Percentiles rank a stretch among this genome's conserved stretches.
These are phyloP conservation scores for Melipona bicolor DNA, from an alignment of 2,888 invertebrate genomes.

Conservation along the genomic window DNA sequence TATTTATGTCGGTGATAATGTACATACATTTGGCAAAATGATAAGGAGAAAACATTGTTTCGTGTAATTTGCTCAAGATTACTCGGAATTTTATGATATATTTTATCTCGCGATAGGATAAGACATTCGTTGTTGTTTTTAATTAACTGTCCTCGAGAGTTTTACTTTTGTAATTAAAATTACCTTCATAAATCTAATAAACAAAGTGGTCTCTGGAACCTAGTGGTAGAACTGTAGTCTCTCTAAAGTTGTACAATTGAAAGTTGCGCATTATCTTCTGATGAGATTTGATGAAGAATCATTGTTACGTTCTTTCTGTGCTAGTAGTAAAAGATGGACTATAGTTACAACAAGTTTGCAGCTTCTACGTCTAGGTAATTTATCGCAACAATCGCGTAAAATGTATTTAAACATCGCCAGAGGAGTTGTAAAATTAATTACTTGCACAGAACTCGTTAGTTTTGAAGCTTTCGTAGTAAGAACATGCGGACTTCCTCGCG, in stretches of 20 bases:
- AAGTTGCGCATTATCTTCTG: too few species aligned
- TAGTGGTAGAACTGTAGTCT: background rate
- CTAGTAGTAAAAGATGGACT: background rate
- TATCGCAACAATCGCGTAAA: background rate
- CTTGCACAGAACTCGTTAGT: background rate
- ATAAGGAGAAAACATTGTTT: background rate
- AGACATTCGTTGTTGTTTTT: background rate
- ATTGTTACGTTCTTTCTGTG: background rate
- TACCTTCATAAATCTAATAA: background rate
- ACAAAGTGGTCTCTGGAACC: background rate
- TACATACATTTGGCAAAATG: background rate
- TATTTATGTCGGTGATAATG: background rate
- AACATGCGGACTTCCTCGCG: background rate
- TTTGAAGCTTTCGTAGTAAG: background rate
- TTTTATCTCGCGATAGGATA: background rate
- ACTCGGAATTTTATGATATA: background rate
- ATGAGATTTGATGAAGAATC: background rate
- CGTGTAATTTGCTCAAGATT: background rate
- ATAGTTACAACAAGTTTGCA: background rate
- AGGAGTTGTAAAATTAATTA: conserved; percentile 1
- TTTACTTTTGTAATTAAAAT: background rate
- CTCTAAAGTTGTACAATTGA: background rate
- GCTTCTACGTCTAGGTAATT: background rate
- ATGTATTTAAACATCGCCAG: background rate
- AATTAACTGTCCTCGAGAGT: background rate